Percentiles rank a stretch among this genome's conserved stretches.
Conservation (phyloP, 2,888 invertebrate species). For the Lasioglossum pauxillum region DNA sequence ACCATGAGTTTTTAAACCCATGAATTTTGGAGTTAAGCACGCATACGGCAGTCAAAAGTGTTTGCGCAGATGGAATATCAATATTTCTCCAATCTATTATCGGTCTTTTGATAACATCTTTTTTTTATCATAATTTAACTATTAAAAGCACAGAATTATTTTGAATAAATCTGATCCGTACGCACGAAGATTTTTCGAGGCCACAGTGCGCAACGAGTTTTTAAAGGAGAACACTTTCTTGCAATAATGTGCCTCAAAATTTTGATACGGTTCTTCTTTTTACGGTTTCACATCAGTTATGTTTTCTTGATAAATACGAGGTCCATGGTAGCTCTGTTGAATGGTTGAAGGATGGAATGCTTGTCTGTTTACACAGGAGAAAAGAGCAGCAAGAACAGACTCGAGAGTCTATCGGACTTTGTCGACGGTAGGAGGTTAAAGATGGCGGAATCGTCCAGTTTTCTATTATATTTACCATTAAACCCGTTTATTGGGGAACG, state of each 20-base stretch:
- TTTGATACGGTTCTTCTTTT: not conserved
- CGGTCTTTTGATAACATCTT: not conserved
- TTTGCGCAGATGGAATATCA: not conserved
- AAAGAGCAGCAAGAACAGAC: not conserved
- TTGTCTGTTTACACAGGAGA: not conserved
- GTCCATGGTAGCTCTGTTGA: not conserved
- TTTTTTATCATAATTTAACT: no score
- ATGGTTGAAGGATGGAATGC: not conserved
- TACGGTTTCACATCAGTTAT: not conserved
- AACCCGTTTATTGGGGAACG: not conserved
- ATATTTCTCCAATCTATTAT: not conserved
- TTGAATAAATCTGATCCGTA: not conserved
- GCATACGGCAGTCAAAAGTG: not conserved
- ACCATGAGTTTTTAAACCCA: not conserved
- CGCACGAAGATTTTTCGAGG: not conserved
- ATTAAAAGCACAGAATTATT: not conserved
- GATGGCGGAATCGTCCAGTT: not conserved
- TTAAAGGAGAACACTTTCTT: not conserved
- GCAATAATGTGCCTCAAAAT: not conserved
- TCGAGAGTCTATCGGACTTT: not conserved
- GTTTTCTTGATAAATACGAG: constrained; percentile 7
- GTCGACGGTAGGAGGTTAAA: not conserved
- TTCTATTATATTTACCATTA: not conserved
- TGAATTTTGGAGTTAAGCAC: not conserved
- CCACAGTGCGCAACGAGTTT: not conserved